A percentile compares a stretch with the other conserved stretches of the same genome.
Evolutionary conservation across 2,113 vertebrate genomes (phyloP).

Genomic region (Macaca nemestrina): DNA sequence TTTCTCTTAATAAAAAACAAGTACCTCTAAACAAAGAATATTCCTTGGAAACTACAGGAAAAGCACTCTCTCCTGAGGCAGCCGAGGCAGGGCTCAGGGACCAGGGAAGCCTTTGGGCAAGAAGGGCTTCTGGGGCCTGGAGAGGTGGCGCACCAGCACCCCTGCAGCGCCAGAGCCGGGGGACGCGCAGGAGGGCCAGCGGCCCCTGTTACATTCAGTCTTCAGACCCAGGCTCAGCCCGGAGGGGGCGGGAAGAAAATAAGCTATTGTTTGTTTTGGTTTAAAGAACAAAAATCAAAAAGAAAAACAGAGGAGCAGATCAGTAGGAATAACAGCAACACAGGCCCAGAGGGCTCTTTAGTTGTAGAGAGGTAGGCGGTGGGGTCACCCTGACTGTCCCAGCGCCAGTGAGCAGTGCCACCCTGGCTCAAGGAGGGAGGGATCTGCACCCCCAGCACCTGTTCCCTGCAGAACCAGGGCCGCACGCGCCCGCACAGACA

Average conservation of each 20-base stretch:
- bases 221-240: conserved; percentile 78
- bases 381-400: conserved; percentile 64
- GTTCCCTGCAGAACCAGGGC: conserved; percentile 22
- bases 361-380: conserved; percentile 68
- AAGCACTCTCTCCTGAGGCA: conserved; percentile 74
- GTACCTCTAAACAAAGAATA: conserved; percentile 91
- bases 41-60: conserved; percentile 84
- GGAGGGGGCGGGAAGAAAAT: conserved; percentile 49
- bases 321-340: conserved; percentile 74
- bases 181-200: conserved; percentile 8
- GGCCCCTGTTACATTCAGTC: conserved; percentile 78
- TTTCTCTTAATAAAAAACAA: conserved; percentile 91
- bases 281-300: conserved; percentile 62
- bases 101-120: conserved; percentile 74
- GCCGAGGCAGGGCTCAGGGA: conserved; percentile 52
- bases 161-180: neutral
- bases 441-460: neutral
- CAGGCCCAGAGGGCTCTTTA: conserved; percentile 67
- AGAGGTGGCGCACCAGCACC: conserved; percentile 1
- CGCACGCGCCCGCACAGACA: neutral
- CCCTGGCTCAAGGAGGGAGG: conserved; percentile 26
- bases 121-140: conserved; percentile 65
- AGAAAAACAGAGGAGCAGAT: conserved; percentile 32
- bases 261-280: conserved; percentile 70
- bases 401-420: neutral